Conservation (phyloP, 2,113 vertebrate genomes). For the Varanus komodoensis region DNA sequence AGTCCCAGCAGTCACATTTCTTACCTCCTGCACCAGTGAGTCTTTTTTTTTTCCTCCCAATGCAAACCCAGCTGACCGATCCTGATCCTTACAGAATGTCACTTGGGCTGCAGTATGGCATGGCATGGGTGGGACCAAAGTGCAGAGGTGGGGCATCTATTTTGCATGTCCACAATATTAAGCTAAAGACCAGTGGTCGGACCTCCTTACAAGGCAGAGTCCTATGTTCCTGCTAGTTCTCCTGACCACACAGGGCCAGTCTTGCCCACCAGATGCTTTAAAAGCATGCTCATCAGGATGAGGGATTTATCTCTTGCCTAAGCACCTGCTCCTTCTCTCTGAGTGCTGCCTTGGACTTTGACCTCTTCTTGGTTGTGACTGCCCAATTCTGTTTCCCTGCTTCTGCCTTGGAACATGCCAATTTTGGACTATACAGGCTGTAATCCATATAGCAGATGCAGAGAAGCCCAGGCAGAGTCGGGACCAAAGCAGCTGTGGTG, state of each 20-base stretch:
- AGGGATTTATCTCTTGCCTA: not conserved
- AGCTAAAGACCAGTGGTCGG: no score
- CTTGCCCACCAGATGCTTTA: not conserved
- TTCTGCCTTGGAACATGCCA: not conserved
- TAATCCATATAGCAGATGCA: not conserved
- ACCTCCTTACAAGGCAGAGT: no score
- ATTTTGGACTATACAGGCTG: not conserved
- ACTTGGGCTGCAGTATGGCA: not conserved
- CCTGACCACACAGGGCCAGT: no score
- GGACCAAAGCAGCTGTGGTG: not conserved
- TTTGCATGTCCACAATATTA: no score
- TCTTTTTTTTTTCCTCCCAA: not conserved
- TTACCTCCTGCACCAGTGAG: not conserved
- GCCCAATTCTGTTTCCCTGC: not conserved
- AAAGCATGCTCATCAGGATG: not conserved
- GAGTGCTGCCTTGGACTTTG: not conserved
- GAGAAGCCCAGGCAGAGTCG: not conserved
- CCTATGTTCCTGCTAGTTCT: no score
- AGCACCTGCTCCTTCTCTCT: not conserved
- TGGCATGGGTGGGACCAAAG: no score
- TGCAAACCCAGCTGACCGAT: not conserved
- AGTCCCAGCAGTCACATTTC: not conserved
- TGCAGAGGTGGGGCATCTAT: no score
- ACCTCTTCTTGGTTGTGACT: not conserved
- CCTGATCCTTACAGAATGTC: not conserved